Base-by-base conservation (phyloP, 2,113 vertebrate genomes). In the Anser brachyrhynchus region DNA sequence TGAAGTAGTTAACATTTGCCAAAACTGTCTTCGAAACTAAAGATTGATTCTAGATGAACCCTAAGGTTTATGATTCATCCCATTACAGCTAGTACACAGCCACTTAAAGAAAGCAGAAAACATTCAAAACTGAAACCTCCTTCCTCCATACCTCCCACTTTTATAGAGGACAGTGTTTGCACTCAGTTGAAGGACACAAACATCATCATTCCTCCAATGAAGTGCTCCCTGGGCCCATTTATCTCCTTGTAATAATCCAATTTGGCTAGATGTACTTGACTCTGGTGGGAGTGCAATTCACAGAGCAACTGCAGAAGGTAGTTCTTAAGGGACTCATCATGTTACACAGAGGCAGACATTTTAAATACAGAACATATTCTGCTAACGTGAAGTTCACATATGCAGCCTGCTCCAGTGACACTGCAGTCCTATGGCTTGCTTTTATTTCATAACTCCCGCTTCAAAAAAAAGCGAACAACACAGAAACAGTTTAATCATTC, bases 171-270 rank as follows among this genome's bases (percentile, higher is more conserved):
- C 28, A 69, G 69, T 9, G 0, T 94, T 94, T 89, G 51, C 26
- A 33, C 81, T 77, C 61, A 54, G 39, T 21, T 88, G 75, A 92
- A 96, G 88, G 81, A 84, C 93, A 89, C 0, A 6, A 95, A 29
- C 64, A 88, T 61, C 73, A 70, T 5, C 10, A 4, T 65, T 92
- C 14, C 61, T 90, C 65, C 74, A 89, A 37, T 89, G 83, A 96
- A 93, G 88, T 95, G 84, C 81, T 96, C 84, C 79, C 77, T 70
- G 44, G 81, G 62, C 74, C 89, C 74, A 83, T 95, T 96, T 95
- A 95, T 95, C 91, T 95, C 55, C 49, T 88, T 87, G 59, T 95
- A 93, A 92, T 81, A 75, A 94, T 89, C 76, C 72, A 89, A 49
- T 92, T 96, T 96, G 52, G 79, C 92, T 79, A 75, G 49, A 82